Conservation (phyloP, 2,888 invertebrate genomes). For the Catocala nupta region DNA sequence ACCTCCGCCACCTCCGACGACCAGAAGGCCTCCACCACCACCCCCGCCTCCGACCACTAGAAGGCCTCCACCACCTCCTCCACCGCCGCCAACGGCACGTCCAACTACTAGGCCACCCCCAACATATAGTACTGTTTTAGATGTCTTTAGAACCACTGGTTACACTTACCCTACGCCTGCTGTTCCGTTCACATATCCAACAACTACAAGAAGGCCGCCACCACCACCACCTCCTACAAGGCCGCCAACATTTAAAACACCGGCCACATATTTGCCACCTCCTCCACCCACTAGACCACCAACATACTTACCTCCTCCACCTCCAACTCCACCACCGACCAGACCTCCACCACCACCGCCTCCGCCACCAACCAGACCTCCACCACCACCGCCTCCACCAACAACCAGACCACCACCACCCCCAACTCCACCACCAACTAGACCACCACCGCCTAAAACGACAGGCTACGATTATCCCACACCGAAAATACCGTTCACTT, state of each 20-base stretch:
- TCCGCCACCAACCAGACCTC: slow-evolving; percentile 26
- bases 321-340: slow-evolving; percentile 16
- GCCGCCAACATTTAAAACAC: slow-evolving; percentile 29
- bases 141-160: slow-evolving; percentile 41
- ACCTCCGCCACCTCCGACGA: slow-evolving; percentile 7
- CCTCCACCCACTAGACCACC: slow-evolving; percentile 32
- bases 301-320: slow-evolving; percentile 29
- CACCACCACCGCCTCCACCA: slow-evolving; percentile 31
- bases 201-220: slow-evolving; percentile 30
- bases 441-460: slow-evolving; percentile 51
- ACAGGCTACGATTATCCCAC: slow-evolving; percentile 69
- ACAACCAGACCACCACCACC: slow-evolving; percentile 25
- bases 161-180: slow-evolving; percentile 37
- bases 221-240: slow-evolving; percentile 33
- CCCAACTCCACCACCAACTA: slow-evolving; percentile 14
- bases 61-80: slow-evolving; percentile 12
- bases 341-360: slow-evolving; percentile 25
- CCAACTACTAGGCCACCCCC: slow-evolving; percentile 43
- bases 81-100: slow-evolving; percentile 39
- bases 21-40: background rate
- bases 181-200: slow-evolving; percentile 36
- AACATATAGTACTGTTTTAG: slow-evolving; percentile 39
- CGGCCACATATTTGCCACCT: slow-evolving; percentile 9
- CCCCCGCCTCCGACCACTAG: slow-evolving; percentile 13
- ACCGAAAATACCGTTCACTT: slow-evolving; percentile 65